These are phyloP conservation scores for Rhysida immarginata DNA, from an alignment of 1,140 invertebrate genomes.

Conservation along the genomic window DNA sequence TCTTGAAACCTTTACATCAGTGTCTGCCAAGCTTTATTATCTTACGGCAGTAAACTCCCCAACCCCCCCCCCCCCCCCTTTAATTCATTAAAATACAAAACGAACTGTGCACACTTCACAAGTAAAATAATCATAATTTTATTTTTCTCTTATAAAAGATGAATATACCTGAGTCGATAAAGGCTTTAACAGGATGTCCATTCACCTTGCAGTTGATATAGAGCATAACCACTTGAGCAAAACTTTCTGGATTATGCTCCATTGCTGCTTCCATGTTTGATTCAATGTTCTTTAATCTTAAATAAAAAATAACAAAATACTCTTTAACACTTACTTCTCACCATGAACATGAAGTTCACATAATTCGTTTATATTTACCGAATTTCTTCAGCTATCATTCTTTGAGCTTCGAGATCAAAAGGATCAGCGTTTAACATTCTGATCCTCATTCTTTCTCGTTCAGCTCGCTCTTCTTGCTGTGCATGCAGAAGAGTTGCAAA, in stretches of 20 bases:
- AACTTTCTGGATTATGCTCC: slow-evolving; percentile 94
- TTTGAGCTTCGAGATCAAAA: slow-evolving; percentile 86
- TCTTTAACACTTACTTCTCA: too few species aligned
- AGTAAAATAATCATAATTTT: too few species aligned
- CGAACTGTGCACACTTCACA: too few species aligned
- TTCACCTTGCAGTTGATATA: slow-evolving; percentile 95
- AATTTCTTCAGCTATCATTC: slow-evolving; percentile 88
- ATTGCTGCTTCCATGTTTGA: slow-evolving; percentile 97
- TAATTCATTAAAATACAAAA: too few species aligned
- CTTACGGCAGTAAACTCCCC: too few species aligned
- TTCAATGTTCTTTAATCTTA: slow-evolving; percentile 79
- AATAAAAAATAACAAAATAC: slow-evolving; percentile 3
- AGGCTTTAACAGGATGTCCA: slow-evolving; percentile 88
- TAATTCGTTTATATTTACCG: too few species aligned
- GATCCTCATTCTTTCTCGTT: slow-evolving; percentile 62
- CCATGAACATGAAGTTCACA: too few species aligned
- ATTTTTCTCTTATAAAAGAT: too few species aligned
- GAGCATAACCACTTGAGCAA: slow-evolving; percentile 92
- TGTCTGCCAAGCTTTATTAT: too few species aligned
- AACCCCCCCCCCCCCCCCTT: too few species aligned
- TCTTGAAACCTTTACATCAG: too few species aligned
- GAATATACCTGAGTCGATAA: slow-evolving; percentile 78
- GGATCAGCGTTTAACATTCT: slow-evolving; percentile 84
- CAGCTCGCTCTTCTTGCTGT: slow-evolving; percentile 57
- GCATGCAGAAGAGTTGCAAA: slow-evolving; percentile 68